Conservation (phyloP, 2,888 invertebrate genomes). For the Formica aserva region DNA sequence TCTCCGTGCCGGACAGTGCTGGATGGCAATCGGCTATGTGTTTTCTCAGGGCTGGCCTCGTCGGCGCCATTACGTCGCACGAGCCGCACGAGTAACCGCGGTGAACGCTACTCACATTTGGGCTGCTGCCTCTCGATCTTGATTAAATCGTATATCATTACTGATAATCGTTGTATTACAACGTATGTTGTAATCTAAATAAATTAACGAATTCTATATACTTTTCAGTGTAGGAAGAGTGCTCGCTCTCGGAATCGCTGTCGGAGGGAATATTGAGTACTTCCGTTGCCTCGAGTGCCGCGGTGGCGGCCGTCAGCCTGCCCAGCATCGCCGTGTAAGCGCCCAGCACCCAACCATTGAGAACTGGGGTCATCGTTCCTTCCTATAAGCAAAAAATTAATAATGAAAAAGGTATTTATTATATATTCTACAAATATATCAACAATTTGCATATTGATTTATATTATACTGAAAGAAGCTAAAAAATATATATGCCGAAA, state of each 20-base stretch:
- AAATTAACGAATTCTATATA: slow-evolving; percentile 46
- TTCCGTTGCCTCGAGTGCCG: slow-evolving; percentile 81
- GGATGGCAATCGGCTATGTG: slow-evolving; percentile 85
- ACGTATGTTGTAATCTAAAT: neutral
- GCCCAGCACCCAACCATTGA: slow-evolving; percentile 84
- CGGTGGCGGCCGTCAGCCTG: slow-evolving; percentile 83
- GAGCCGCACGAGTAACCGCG: slow-evolving; percentile 85
- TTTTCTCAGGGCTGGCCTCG: slow-evolving; percentile 85
- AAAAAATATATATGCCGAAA: neutral
- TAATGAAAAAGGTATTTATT: neutral
- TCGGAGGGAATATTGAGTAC: slow-evolving; percentile 81
- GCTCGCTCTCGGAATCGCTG: slow-evolving; percentile 83
- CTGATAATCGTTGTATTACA: neutral
- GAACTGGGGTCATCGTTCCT: slow-evolving; percentile 80
- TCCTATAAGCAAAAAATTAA: slow-evolving; percentile 75
- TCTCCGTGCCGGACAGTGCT: slow-evolving; percentile 73
- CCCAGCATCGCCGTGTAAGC: slow-evolving; percentile 84
- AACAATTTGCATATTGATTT: neutral
- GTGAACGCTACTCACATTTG: slow-evolving; percentile 74
- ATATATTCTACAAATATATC: no score
- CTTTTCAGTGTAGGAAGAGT: slow-evolving; percentile 83
- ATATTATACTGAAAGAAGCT: neutral
- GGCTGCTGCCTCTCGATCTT: slow-evolving; percentile 83
- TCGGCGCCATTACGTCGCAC: slow-evolving; percentile 84
- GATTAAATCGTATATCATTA: neutral